A percentile compares a stretch with the other conserved stretches of the same genome.
phyloP scores from a whole-genome alignment of 2,888 invertebrate species.

The Eilema sororculum region DNA sequence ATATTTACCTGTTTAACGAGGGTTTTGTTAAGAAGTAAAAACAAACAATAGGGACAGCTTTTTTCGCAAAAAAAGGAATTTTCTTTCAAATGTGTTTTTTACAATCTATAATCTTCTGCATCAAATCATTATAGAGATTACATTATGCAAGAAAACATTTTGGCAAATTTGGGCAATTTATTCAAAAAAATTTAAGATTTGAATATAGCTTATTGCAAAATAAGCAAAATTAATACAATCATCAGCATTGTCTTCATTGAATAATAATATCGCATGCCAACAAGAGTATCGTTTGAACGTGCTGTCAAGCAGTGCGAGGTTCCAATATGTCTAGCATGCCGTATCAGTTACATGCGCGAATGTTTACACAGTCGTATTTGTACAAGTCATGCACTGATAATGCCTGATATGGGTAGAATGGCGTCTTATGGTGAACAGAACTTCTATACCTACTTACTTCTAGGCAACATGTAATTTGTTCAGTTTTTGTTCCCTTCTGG shows the following conservation, averaged over 20 bases:
- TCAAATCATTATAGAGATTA: too few species aligned
- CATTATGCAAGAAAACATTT: too few species aligned
- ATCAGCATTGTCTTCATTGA: not conserved
- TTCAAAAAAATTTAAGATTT: too few species aligned
- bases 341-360: slow-evolving; percentile 17
- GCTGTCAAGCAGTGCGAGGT: slow-evolving; percentile 5
- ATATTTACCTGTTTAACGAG: too few species aligned
- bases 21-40: too few species aligned
- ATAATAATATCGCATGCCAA: not conserved
- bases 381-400: slow-evolving; percentile 11
- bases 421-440: not conserved
- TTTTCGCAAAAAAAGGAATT: too few species aligned
- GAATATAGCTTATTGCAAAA: too few species aligned
- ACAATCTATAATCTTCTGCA: too few species aligned
- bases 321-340: slow-evolving; percentile 17
- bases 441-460: not conserved
- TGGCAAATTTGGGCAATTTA: too few species aligned
- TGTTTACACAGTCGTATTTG: slow-evolving; percentile 15
- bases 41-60: too few species aligned
- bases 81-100: too few species aligned
- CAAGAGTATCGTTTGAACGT: not conserved
- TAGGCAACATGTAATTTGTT: not conserved
- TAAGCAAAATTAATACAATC: too few species aligned
- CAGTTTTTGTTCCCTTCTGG: not conserved
- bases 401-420: slow-evolving; percentile 3